Evolutionary conservation across 2,797 vertebrate genomes (phyloP).

Genomic region (Loriculus beryllinus): DNA sequence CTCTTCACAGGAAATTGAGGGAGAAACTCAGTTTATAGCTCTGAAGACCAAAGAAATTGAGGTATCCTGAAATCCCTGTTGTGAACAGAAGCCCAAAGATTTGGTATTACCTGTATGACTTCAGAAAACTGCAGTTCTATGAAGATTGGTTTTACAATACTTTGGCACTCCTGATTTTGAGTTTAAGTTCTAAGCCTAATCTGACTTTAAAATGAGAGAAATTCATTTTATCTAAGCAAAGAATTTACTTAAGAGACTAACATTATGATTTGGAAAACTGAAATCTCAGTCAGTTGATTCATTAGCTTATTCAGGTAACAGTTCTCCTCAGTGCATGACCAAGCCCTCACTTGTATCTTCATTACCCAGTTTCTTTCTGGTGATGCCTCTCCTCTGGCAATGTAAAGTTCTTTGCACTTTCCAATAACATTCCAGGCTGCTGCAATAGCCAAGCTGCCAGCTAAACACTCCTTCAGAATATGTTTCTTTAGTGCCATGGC

Average conservation of each 20-base stretch:
- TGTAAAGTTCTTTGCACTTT: not conserved
- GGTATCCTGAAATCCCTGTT: too few species aligned
- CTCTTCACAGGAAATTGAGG: too few species aligned
- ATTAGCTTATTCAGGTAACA: not conserved
- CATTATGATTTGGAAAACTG: not conserved
- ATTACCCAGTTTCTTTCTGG: not conserved
- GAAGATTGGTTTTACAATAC: too few species aligned
- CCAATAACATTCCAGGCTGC: accelerated
- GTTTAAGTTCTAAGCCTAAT: not conserved
- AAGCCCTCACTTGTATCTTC: not conserved
- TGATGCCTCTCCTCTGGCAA: not conserved
- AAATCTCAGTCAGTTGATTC: not conserved
- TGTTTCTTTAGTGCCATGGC: not conserved
- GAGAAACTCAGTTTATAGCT: too few species aligned
- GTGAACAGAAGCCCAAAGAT: too few species aligned
- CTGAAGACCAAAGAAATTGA: too few species aligned
- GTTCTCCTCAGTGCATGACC: not conserved
- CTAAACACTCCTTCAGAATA: not conserved
- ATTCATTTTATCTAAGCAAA: not conserved
- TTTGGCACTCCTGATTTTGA: not conserved
- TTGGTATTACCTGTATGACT: too few species aligned
- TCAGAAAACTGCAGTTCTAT: too few species aligned
- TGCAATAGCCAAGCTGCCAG: not conserved
- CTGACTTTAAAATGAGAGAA: not conserved
- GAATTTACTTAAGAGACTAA: not conserved